Evolutionary conservation across 2,888 invertebrate genomes (phyloP).

Genomic region (Drosophila neutralis): DNA sequence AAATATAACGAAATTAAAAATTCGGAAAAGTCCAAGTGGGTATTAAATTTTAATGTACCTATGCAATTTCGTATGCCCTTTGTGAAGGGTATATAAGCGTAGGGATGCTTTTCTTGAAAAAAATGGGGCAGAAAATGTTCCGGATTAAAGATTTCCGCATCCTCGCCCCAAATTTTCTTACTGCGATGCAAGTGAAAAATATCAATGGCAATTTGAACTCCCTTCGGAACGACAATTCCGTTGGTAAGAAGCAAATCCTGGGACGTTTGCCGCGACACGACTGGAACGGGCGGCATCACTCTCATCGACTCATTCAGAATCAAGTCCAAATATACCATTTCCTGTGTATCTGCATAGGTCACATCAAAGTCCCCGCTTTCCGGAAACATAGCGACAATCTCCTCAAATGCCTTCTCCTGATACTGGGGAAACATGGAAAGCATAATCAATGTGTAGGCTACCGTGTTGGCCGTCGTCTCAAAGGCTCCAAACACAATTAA

Average conservation of each 20-base stretch:
- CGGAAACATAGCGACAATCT: conserved; percentile 72
- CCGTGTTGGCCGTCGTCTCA: conserved; percentile 82
- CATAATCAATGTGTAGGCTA: conserved; percentile 72
- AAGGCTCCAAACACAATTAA: conserved; percentile 83
- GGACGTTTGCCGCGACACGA: conserved; percentile 75
- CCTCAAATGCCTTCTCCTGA: conserved; percentile 80
- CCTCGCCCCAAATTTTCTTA: conserved; percentile 81
- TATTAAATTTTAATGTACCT: conserved; percentile 54
- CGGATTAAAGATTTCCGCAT: conserved; percentile 83
- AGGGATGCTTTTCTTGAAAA: conserved; percentile 80
- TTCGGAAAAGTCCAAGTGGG: neutral
- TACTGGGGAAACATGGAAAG: conserved; percentile 82
- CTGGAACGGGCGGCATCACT: conserved; percentile 80
- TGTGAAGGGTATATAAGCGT: conserved; percentile 83
- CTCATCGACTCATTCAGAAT: conserved; percentile 83
- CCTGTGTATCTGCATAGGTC: conserved; percentile 72
- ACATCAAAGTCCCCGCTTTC: conserved; percentile 69
- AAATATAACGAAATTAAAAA: neutral
- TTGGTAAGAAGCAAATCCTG: conserved; percentile 73
- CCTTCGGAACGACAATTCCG: conserved; percentile 78
- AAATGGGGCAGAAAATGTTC: conserved; percentile 83
- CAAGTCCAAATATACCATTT: conserved; percentile 82
- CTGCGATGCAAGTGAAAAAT: conserved; percentile 83
- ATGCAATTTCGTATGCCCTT: conserved; percentile 83
- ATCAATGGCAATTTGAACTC: conserved; percentile 80